These are phyloP conservation scores for Neodiprion fabricii DNA, from an alignment of 1,140 invertebrate genomes.

Conservation along the genomic window DNA sequence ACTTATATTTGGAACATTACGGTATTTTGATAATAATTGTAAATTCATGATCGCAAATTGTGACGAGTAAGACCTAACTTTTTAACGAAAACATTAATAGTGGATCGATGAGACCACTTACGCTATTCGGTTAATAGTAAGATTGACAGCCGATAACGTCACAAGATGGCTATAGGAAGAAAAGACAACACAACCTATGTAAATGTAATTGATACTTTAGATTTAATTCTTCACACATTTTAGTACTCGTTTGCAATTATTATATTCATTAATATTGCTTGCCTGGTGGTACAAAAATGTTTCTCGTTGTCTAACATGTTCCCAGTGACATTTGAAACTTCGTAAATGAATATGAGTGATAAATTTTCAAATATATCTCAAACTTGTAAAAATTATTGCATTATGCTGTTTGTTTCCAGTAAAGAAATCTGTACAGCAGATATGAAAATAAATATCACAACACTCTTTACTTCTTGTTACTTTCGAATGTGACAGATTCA, in stretches of 20 bases:
- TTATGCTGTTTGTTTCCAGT: not conserved
- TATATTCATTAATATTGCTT: not conserved
- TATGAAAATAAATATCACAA: not conserved
- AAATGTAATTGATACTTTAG: conserved; percentile 23
- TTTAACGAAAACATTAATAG: conserved; percentile 52
- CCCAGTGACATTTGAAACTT: not conserved
- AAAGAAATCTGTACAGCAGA: not conserved
- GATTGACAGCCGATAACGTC: conserved; percentile 87
- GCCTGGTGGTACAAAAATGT: too few relatives aligned
- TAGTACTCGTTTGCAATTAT: conserved; percentile 2
- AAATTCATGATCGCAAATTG: conserved; percentile 43
- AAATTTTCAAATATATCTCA: not conserved
- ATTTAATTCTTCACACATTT: not conserved
- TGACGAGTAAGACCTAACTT: conserved; percentile 26
- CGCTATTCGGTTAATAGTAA: conserved; percentile 88
- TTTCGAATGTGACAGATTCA: not conserved
- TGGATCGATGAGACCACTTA: conserved; percentile 71
- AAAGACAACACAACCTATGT: conserved; percentile 58
- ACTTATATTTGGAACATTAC: conserved; percentile 1
- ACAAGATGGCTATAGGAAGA: conserved; percentile 82
- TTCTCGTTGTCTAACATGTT: too few relatives aligned
- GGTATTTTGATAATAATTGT: conserved; percentile 28
- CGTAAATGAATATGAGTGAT: not conserved
- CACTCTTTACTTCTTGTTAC: too few relatives aligned
- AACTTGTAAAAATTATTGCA: not conserved